phyloP scores from a whole-genome alignment of 2,113 vertebrate species.

The Forbesichthys agassizii region DNA sequence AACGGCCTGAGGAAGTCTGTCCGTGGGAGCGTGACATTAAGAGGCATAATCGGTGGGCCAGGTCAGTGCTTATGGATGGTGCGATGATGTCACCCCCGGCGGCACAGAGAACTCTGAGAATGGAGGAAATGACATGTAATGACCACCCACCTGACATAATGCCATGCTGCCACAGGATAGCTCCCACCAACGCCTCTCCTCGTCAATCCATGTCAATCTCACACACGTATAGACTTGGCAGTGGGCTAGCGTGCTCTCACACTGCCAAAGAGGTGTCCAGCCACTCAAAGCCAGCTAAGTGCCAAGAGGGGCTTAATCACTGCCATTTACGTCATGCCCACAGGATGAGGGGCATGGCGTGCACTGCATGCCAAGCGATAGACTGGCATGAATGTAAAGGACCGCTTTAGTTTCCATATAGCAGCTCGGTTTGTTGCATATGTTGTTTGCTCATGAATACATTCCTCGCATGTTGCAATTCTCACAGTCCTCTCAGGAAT shows the following conservation, averaged over 20 bases:
- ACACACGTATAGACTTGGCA: constrained; percentile 39
- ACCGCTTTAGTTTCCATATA: constrained; percentile 9
- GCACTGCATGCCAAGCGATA: constrained; percentile 31
- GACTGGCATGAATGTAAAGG: constrained; percentile 19
- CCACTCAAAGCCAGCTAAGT: constrained; percentile 53
- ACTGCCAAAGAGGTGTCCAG: constrained; percentile 57
- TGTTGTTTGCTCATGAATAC: too few species aligned
- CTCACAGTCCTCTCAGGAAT: too few species aligned
- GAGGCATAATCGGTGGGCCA: neutral
- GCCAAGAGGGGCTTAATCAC: constrained; percentile 42
- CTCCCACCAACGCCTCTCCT: constrained; percentile 32
- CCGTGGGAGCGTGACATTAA: too few species aligned
- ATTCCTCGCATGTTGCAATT: too few species aligned
- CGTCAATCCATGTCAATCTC: constrained; percentile 33
- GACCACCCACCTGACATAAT: constrained; percentile 60
- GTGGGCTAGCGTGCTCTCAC: constrained; percentile 21
- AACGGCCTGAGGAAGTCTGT: too few species aligned
- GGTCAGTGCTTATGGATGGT: constrained; percentile 41
- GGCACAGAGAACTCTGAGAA: constrained; percentile 13
- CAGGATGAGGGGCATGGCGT: constrained; percentile 18
- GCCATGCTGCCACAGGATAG: constrained; percentile 25
- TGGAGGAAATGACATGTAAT: constrained; percentile 45
- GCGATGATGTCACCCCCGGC: constrained; percentile 32
- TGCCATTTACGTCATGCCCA: constrained; percentile 54
- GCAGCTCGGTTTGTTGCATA: neutral